Base-by-base conservation (phyloP, 2,113 vertebrate genomes). In the Acrocephalus kingi region DNA sequence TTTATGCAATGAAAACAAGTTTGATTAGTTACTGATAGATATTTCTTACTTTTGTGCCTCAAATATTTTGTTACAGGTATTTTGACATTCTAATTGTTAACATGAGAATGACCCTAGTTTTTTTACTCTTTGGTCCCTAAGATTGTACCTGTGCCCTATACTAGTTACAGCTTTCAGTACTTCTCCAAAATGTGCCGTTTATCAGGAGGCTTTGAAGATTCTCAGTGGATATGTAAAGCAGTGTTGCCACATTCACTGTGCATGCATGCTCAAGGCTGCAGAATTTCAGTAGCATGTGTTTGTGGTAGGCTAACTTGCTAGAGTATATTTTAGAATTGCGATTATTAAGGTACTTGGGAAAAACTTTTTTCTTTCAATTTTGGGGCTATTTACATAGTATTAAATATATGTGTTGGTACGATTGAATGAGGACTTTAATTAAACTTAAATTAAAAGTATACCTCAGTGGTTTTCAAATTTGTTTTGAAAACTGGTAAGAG, bases 391-490 rank as follows among this genome's bases (percentile, higher is more conserved):
- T 97, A 92, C 92, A 91, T 71, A 96, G 96, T 87, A 90, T 73
- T 93, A 87, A 96, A 87, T 96, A 72, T 75, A 93, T 91, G 94
- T 94, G 96, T 95, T 93, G 84, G 88, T 96, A 87, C 64, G 86
- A 94, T 61, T 96, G 94, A 96, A 87, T 89, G 89, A 89, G 63
- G 91, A 93, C 92, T 89, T 97, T 95, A 97, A 97, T 97, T 97
- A 93, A 95, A 91, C 80, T 95, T 96, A 76, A 95, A 97, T 96
- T 96, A 93, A 83, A 89, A 93, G 81, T 95, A 72, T 96, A 79
- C 85, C 91, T 37, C 90, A 72, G 84, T 96, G 93, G 90, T 83
- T 97, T 97, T 96, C 54, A 82, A 90, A 94, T 97, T 95, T 94
- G 84, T 95, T 90, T 97, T 95, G 94, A 85, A 96, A 96, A 94